Evolutionary conservation across 2,797 vertebrate genomes (phyloP).

Genomic region (Parauchenoglanis ngamensis): DNA sequence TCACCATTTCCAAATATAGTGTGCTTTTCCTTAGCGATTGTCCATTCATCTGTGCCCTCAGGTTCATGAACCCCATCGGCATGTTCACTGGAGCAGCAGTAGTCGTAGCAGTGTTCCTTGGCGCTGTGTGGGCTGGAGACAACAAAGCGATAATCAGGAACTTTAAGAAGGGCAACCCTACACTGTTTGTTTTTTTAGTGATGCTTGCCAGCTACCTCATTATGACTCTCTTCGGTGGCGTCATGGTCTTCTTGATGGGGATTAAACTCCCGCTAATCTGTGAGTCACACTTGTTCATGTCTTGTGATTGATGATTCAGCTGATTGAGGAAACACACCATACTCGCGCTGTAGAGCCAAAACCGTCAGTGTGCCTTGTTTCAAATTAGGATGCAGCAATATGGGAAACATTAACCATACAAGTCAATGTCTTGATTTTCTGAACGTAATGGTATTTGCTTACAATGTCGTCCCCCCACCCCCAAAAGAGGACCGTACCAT

Average conservation of each 20-base stretch:
- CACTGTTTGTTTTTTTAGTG: constrained; percentile 78
- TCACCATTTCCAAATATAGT: constrained; percentile 51
- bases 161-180: constrained; percentile 88
- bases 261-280: constrained; percentile 87
- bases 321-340: background rate
- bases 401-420: no score
- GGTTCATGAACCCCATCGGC: constrained; percentile 86
- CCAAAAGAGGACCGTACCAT: background rate
- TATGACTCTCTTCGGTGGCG: constrained; percentile 88
- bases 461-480: background rate
- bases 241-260: constrained; percentile 90
- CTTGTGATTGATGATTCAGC: constrained; percentile 29
- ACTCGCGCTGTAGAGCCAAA: background rate
- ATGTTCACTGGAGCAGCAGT: constrained; percentile 86
- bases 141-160: constrained; percentile 82
- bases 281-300: constrained; percentile 72
- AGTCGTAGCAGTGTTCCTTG: constrained; percentile 82
- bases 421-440: background rate
- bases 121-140: constrained; percentile 85
- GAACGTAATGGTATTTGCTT: background rate
- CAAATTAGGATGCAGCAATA: background rate
- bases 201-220: constrained; percentile 87
- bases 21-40: background rate
- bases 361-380: background rate
- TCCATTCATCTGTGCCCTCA: constrained; percentile 61